Evolutionary conservation across 2,113 vertebrate species (phyloP), one percentile per base, ranked within the genome.

Genomic region (Lathamus discolor): DNA sequence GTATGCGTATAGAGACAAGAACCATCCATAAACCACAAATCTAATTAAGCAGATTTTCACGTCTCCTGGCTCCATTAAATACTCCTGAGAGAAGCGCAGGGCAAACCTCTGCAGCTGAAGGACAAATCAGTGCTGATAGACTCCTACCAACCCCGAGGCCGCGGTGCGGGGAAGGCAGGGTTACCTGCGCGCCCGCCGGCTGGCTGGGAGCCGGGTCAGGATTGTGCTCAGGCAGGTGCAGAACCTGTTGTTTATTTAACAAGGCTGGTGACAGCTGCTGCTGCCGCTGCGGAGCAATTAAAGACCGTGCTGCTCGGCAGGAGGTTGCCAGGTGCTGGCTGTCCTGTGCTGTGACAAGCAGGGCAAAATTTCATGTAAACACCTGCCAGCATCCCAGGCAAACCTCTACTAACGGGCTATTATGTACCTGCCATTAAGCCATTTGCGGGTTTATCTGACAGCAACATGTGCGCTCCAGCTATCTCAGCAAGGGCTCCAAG

Each of bases 181-280:
- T 85, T 96, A 94, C 90, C 87, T 75, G 69, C 5, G 3, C 23
- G 29, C 88, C 84, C 13, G 16, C 83, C 28, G 87, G 59, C 44
- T 88, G 95, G 68, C 73, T 77, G 77, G 74, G 63, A 90, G 77
- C 68, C 3, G 6, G 96, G 88, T 84, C 89, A 87, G 85, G 79
- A 2, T 90, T 96, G 95, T 89, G 55, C 87, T 95, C 33, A 46
- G 93, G 97, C 98, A 98, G 96, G 97, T 98, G 97, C 93, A 95
- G 95, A 97, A 96, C 92, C 96, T 97, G 96, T 96, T 98, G 97
- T 98, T 98, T 98, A 92, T 96, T 97, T 97, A 97, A 94, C 94
- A 92, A 91, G 73, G 88, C 43, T 88, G 91, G 93, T 2, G 11
- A 83, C 95, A 90, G 97, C 96, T 87, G 97, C 91, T 83, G 86